Evolutionary conservation across 2,888 invertebrate genomes (phyloP), one percentile per base, ranked within the genome.

Genomic region (Caenorhabditis panamensis): DNA sequence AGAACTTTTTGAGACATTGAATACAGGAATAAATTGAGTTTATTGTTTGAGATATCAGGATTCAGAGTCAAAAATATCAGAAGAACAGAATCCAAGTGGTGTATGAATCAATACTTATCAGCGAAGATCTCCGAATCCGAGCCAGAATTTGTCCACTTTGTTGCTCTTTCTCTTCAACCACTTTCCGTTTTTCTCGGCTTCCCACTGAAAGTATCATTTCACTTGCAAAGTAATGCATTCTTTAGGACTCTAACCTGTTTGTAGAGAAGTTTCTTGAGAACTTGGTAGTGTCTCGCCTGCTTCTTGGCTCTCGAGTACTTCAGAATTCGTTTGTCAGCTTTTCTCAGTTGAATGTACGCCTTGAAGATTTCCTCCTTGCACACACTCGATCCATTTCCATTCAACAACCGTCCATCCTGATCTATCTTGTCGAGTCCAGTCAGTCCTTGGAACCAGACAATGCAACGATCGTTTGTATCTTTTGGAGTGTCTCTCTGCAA

Each of bases 231-330:
- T n/a, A n/a, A n/a, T n/a, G n/a, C n/a, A n/a, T n/a, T 4, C 47
- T 18, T 2, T 2, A 2, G 1, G 3, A n/a, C n/a, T 6, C 62
- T 37, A 18, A 72, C 72, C 37, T 72, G 28, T 22, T 63, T 64
- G 24, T 73, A 73, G 3, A 73, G 56, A 22, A 73, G 2, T 28
- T 73, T 56, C 49, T 73, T 73, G 16, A 58, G 11, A 18, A 36
- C 28, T 36, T 73, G 72, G 47, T 73, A 73, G 18, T 73, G 73
- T 28, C 64, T 64, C 2, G 73, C 73, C 22, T n/a, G 16, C n/a
- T 73, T 73, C 59, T 73, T 73, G 22, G 73, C 73, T 37, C 64
- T 49, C 41, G 73, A 73, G 56, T 73, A 73, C 59, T 73, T 73
- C 11, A 49, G 49, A 8, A 51, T 22, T 18, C 5, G 6, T 18